These are phyloP conservation scores for Xylocopa sonorina DNA, from an alignment of 1,140 invertebrate genomes.

Conservation along the genomic window DNA sequence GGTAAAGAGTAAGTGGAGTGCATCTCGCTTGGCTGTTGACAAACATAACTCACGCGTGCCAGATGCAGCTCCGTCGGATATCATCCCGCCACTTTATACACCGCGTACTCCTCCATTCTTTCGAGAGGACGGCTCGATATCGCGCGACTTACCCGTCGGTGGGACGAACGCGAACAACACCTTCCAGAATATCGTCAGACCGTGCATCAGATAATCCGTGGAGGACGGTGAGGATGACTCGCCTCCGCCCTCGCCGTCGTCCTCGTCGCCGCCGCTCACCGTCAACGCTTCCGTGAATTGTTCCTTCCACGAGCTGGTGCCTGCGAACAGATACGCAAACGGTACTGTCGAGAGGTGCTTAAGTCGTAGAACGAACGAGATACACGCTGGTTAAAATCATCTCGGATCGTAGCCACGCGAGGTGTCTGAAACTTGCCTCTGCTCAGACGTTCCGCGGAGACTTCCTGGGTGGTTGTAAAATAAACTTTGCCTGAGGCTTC, in stretches of 20 bases:
- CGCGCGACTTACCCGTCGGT: slow-evolving; percentile 91
- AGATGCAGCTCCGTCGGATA: neutral
- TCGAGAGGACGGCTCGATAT: neutral
- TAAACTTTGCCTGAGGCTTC: no score
- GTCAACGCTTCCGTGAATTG: slow-evolving; percentile 98
- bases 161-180: slow-evolving; percentile 98
- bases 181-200: slow-evolving; percentile 98
- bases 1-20: neutral
- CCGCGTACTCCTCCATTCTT: neutral
- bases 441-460: no score
- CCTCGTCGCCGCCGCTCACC: slow-evolving; percentile 91
- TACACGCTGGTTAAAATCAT: no score
- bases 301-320: slow-evolving; percentile 98
- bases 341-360: neutral
- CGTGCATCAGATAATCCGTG: slow-evolving; percentile 97
- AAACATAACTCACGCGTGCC: slow-evolving; percentile 25
- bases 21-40: neutral
- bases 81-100: neutral
- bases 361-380: no score
- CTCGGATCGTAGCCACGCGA: no score
- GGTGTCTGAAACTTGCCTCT: no score
- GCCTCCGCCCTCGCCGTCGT: slow-evolving; percentile 83
- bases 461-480: no score
- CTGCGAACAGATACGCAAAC: slow-evolving; percentile 46
- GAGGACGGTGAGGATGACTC: slow-evolving; percentile 87